Percentiles rank a stretch among this genome's conserved stretches.
Evolutionary conservation across 2,113 vertebrate species (phyloP).

Genomic region (Tautogolabrus adspersus): DNA sequence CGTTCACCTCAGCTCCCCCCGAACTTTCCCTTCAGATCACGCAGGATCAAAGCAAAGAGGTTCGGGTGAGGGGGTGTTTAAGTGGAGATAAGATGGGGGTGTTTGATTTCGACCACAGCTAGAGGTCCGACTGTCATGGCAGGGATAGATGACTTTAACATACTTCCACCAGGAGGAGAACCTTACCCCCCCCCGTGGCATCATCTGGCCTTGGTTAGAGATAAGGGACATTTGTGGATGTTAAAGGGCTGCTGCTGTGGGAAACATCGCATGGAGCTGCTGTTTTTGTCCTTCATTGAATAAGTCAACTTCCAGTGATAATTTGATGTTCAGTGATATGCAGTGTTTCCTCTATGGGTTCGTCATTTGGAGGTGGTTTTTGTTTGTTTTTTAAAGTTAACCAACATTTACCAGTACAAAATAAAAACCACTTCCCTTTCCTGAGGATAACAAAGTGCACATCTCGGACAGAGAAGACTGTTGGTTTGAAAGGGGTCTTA

Average conservation of each 20-base stretch:
- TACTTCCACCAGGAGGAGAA: constrained; percentile 50
- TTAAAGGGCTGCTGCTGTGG: constrained; percentile 16
- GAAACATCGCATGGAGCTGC: constrained; percentile 12
- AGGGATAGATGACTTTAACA: constrained; percentile 68
- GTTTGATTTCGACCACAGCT: constrained; percentile 72
- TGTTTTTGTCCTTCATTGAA: neutral
- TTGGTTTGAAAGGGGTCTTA: too few species aligned
- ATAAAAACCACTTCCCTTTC: too few species aligned
- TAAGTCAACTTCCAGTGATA: neutral
- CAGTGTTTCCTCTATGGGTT: too few species aligned
- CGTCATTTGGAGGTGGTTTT: too few species aligned
- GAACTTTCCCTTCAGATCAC: constrained; percentile 51
- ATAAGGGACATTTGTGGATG: constrained; percentile 34
- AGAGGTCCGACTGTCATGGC: constrained; percentile 66
- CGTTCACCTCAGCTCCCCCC: constrained; percentile 22
- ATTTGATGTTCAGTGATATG: neutral
- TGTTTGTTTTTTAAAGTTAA: too few species aligned
- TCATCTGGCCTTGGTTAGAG: constrained; percentile 73
- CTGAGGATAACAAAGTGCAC: too few species aligned
- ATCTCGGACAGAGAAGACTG: too few species aligned
- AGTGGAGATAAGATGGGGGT: constrained; percentile 71
- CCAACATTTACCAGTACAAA: too few species aligned
- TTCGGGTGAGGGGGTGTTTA: constrained; percentile 36
- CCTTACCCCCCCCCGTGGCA: constrained; percentile 26
- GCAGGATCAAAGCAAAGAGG: constrained; percentile 61